Evolutionary conservation across 35 echinoderm and acorn worm species (phyloP), one percentile per base, ranked within the genome.

Genomic region (Ophioderma brevispina): DNA sequence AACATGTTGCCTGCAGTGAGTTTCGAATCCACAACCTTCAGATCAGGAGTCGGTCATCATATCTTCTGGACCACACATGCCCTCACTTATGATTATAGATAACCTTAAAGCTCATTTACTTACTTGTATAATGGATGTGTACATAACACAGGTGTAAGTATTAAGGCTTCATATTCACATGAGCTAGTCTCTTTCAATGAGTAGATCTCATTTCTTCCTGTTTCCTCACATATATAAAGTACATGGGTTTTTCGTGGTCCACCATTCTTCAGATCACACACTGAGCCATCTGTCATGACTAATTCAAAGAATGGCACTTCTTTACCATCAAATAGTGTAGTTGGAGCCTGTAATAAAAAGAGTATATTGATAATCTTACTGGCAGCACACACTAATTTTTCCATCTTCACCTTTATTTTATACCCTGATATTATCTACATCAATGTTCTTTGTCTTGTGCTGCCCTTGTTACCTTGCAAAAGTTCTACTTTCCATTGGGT

Each of bases 301-400:
- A 99, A 91, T 76, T 99, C 97, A 86, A 93, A 95, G 78, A 88
- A 99, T 75, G 97, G 84, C 35, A 95, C 78, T 31, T 99, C 97
- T 78, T 88, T 99, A 8, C 85, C 94, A 23, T 95, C 91, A 0
- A 99, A 40, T 21, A 86, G 38, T 81, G 92, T 93, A 40, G 87
- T 99, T 33, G 97, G 97, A 0, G 95, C 89, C 97, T 99, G 56
- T 42, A 35, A 80, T 37, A 52, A 81, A 5, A 39, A n/a, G n/a
- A n/a, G n/a, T n/a, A n/a, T 76, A 37, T 36, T 19, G 38, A 77
- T 17, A 86, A 86, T 17, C 32, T 79, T 35, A 39, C 30, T 1
- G 32, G 43, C 35, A 31, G 77, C 38, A 19, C 18, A 78, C 13
- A 87, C 4, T 78, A 37, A 10, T n/a, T n/a, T n/a, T n/a, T n/a